These are phyloP conservation scores for Limosa lapponica DNA, from an alignment of 2,797 vertebrate genomes.

Conservation along the genomic window DNA sequence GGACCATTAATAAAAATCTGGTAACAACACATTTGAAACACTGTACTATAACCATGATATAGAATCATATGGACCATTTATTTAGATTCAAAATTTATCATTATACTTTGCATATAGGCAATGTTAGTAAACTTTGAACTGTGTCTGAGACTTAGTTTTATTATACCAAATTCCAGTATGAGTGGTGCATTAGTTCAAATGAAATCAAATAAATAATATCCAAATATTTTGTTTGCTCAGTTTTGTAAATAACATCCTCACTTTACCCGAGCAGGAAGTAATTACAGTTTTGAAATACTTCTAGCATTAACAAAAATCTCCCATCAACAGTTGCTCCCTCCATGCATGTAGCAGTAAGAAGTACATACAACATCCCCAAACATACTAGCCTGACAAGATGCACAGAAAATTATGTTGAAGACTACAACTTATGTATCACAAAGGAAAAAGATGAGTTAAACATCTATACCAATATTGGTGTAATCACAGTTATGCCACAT, in stretches of 20 bases:
- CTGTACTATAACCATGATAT: background rate
- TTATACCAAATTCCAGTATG: background rate
- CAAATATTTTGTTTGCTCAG: background rate
- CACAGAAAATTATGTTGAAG: background rate
- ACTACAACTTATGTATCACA: background rate
- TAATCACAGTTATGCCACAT: background rate
- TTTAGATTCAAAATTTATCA: background rate
- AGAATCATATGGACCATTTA: background rate
- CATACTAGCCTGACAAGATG: background rate
- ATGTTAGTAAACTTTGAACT: background rate
- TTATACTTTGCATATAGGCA: background rate
- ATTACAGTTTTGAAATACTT: background rate
- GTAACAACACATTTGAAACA: background rate
- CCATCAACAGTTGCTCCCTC: background rate
- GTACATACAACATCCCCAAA: background rate
- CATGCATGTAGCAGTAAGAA: background rate
- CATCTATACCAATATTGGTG: background rate
- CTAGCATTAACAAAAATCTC: background rate
- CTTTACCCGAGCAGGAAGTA: background rate
- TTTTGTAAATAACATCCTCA: background rate
- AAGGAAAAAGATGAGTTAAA: background rate
- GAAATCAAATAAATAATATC: background rate
- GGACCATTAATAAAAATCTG: background rate
- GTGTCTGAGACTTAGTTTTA: background rate
- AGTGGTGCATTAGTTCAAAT: background rate